phyloP scores from a whole-genome alignment of 2,113 vertebrate genomes.

The human region GRCh38 chr3:62000501-62001000 shows the following conservation, averaged over 20 bases:
- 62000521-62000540: no score
- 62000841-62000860: background rate
- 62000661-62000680: background rate
- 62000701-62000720: background rate
- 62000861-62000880: background rate
- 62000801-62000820: background rate
- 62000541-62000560: no score
- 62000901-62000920: background rate
- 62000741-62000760: background rate
- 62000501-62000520: no score
- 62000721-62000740: background rate
- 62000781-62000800: fast-evolving
- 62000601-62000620: no score
- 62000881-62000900: background rate
- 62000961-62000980: background rate
- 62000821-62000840: fast-evolving
- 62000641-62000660: background rate
- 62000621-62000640: background rate
- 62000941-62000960: background rate
- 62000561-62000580: no score
- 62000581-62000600: no score
- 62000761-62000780: fast-evolving
- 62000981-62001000: background rate
- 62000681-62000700: background rate
- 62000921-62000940: fast-evolving